Percentiles rank a stretch among this genome's conserved stretches.
Evolutionary conservation across 2,113 vertebrate species (phyloP).

Genomic region (Gallinago jamesoni): DNA sequence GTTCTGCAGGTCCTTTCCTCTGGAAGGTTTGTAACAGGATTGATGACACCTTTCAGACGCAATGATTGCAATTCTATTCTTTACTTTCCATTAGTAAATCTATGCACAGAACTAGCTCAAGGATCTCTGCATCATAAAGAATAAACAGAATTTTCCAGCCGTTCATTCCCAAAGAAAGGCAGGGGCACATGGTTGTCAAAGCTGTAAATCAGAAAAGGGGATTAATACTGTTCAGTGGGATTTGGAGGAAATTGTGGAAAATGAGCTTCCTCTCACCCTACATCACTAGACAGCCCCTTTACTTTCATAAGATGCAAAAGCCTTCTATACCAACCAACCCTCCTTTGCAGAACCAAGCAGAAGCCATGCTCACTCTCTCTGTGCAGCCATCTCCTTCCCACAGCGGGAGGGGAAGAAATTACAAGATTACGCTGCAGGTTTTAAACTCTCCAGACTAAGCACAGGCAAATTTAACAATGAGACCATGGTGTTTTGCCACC

Average conservation of each 20-base stretch:
- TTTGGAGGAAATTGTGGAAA: not conserved
- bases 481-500: not conserved
- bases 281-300: not conserved
- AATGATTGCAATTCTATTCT: not conserved
- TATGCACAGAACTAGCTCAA: not conserved
- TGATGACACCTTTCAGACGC: not conserved
- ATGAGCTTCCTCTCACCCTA: not conserved
- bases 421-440: not conserved
- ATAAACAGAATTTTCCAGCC: not conserved
- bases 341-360: not conserved
- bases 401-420: not conserved
- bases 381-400: not conserved
- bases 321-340: not conserved
- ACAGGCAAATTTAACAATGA: not conserved
- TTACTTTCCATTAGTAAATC: not conserved
- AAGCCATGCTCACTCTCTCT: not conserved
- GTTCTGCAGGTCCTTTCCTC: not conserved
- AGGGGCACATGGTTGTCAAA: not conserved
- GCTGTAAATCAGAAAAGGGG: not conserved
- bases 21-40: not conserved
- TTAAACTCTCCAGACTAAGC: not conserved
- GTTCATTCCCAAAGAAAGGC: not conserved
- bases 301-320: not conserved
- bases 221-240: not conserved
- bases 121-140: not conserved